Evolutionary conservation across 2,888 invertebrate genomes (phyloP).

Genomic region (Volucella bombylans): DNA sequence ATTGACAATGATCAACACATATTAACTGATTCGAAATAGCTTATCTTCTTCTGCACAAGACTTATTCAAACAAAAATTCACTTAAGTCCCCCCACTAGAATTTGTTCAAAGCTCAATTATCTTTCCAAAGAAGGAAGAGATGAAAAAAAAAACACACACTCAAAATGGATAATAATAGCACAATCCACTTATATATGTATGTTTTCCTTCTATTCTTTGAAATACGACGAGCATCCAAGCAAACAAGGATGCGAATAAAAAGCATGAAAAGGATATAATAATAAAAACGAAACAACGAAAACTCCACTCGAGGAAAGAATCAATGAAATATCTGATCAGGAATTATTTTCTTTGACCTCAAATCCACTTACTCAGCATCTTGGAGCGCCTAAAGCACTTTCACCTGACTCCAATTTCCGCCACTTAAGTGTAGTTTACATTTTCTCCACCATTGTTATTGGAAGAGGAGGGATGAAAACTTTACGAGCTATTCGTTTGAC

Average conservation of each 20-base stretch:
- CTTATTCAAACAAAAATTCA: conserved; percentile 50
- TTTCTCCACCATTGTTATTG: conserved; percentile 1
- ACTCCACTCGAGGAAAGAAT: conserved; percentile 22
- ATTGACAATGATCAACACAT: conserved; percentile 28
- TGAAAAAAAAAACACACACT: background rate
- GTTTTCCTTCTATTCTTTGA: background rate
- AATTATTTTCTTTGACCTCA: conserved; percentile 34
- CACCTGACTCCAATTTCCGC: conserved; percentile 20
- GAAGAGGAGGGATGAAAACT: background rate
- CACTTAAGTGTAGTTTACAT: conserved; percentile 32
- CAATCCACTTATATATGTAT: conserved; percentile 30
- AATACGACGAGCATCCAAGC: conserved; percentile 19
- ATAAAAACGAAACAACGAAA: conserved; percentile 6
- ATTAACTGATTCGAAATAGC: conserved; percentile 26
- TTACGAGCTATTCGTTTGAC: background rate
- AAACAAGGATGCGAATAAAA: background rate
- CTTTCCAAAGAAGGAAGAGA: conserved; percentile 3
- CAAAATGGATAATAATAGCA: conserved; percentile 12
- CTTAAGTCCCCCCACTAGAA: conserved; percentile 40
- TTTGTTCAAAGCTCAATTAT: conserved; percentile 28
- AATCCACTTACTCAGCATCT: conserved; percentile 21
- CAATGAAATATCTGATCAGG: conserved; percentile 44
- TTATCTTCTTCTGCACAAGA: conserved; percentile 40
- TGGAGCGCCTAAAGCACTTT: background rate
- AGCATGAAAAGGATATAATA: conserved; percentile 18